Base-by-base conservation (phyloP, 2,888 invertebrate species). In the Latrodectus hesperus region DNA sequence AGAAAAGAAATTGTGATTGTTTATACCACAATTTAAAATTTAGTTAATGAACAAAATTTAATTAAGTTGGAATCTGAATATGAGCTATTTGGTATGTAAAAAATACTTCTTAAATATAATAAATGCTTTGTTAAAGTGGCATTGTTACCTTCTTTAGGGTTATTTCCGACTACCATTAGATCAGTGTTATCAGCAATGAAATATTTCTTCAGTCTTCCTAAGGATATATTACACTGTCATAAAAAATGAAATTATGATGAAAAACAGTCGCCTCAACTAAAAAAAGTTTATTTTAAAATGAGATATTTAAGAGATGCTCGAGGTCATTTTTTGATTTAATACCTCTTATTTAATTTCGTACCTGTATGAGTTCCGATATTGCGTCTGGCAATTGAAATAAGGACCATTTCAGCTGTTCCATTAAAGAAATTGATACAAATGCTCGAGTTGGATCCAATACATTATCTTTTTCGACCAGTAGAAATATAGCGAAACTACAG, bases 341-440 rank as follows among this genome's bases (percentile, higher is more conserved):
- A 22, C 22, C 9, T 17, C 14, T 26, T 14, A 70, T 9, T 17
- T 11, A 11, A 52, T 53, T 17, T 10, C n/a, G 51, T 71, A 84
- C 84, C 72, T 84, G 84, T 51, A 84, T 77, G 11, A 77, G 76
- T 11, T 84, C 77, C 2, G 84, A 77, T 53, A 84, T 38, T 11
- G 77, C 12, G 65, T 84, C 84, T 38, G 84, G 84, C 52, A 84
- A 64, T 5, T 72, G 53, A 65, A 77, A 77, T 0, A 84, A 68
- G 8, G 77, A 77, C 51, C 22, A 77, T 72, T 49, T 84, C 22
- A 84, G 64, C 53, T 84, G 84, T 6, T 77, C 53, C 14, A 84
- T 60, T 4, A 84, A 55, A 26, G 78, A 68, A 22, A 84, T 51
- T n/a, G 84, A 60, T 1, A 84, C 84, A 79, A 84, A 84, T 14